Evolutionary conservation across 2,113 vertebrate genomes (phyloP), one percentile per base, ranked within the genome.

Genomic region (Chinchilla lanigera): DNA sequence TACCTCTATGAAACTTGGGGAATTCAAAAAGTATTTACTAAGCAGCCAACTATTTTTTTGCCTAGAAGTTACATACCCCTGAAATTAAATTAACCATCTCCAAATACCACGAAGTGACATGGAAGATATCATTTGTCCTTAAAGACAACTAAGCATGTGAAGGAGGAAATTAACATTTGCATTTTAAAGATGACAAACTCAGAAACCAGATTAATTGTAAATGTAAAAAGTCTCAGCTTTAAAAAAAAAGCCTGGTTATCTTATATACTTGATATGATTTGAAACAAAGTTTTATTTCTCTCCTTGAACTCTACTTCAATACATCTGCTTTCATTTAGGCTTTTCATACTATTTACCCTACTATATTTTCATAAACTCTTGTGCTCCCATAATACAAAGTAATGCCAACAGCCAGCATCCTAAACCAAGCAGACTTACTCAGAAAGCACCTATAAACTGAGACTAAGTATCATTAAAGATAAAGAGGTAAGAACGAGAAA

Each of bases 401-500:
- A 75, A 86, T 52, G 33, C 35, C 47, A 92, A 84, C 63, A 92
- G 6, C 7, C 56, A 26, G 65, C 82, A 93, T 82, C 82, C 84
- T 24, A 44, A 84, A 35, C 16, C 50, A 89, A 77, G 52, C 30
- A 86, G 26, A 63, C 13, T 20, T 54, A 86, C 61, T 71, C 56
- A 84, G 61, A 80, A 83, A 78, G 26, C 26, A 63, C 44, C 56
- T 87, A 63, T 67, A 86, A 75, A 95, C 8, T 13, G 75, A 95
- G 77, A 38, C 77, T 88, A 89, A 84, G 28, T 58, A 77, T 33
- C 44, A 58, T 7, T 47, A 60, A 84, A 86, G 80, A 90, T 12
- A 67, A 71, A 84, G 67, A 83, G 65, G 35, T 85, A 97, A 93
- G 22, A 85, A 96, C 33, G 96, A 47, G 20, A 94, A 88, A 88